Evolutionary conservation across 1,140 invertebrate genomes (phyloP).

Genomic region (Plectus sambesii): DNA sequence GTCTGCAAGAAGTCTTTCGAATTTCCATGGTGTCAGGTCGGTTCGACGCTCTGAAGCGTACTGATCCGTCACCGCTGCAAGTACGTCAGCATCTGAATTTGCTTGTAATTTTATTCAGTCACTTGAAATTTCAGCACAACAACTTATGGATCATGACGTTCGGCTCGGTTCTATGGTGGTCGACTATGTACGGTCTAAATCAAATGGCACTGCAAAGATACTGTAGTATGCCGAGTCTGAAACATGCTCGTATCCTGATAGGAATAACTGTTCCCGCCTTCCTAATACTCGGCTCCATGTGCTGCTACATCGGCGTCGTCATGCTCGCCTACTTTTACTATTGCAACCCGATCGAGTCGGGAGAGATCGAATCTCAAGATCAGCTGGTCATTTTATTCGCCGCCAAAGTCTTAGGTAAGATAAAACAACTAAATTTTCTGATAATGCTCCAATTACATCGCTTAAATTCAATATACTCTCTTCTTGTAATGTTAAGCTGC

Average conservation of each 20-base stretch:
- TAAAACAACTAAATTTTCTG: too few relatives aligned
- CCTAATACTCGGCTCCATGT: conserved; percentile 61
- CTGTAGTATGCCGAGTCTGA: conserved; percentile 65
- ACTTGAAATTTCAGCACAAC: conserved; percentile 12
- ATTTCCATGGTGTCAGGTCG: too few relatives aligned
- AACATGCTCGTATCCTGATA: conserved; percentile 57
- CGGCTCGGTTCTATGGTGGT: conserved; percentile 12
- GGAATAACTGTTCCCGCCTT: conserved; percentile 56
- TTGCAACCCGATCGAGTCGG: conserved; percentile 44
- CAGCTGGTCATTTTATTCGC: conserved; percentile 60
- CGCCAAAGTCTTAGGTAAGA: conserved; percentile 63
- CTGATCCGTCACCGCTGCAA: conserved; percentile 16
- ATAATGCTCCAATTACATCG: too few relatives aligned
- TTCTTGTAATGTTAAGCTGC: too few relatives aligned
- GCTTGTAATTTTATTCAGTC: neutral
- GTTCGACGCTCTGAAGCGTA: too few relatives aligned
- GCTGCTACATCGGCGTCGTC: conserved; percentile 12
- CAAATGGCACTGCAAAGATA: conserved; percentile 75
- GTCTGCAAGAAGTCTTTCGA: too few relatives aligned
- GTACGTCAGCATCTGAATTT: neutral
- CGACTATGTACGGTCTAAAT: conserved; percentile 65
- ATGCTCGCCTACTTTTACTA: conserved; percentile 20
- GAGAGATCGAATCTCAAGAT: conserved; percentile 40
- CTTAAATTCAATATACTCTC: too few relatives aligned
- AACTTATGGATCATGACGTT: conserved; percentile 13